Percentiles rank a stretch among this genome's conserved stretches.
These are phyloP conservation scores for Zeus faber DNA, from an alignment of 2,113 vertebrate genomes.

Conservation along the genomic window DNA sequence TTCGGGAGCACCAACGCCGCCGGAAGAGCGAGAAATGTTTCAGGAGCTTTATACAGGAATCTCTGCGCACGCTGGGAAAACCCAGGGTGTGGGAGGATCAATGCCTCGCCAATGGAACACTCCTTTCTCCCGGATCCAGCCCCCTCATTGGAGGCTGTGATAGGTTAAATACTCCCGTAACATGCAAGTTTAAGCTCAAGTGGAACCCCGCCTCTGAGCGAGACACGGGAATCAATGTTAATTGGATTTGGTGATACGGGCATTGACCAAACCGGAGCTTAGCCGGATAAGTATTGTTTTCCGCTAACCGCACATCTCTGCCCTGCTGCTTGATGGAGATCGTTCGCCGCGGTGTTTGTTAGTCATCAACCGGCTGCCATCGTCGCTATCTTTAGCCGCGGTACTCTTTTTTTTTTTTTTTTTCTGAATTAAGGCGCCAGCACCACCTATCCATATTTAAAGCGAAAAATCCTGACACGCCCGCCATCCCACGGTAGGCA, in stretches of 20 bases:
- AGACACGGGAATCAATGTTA: slow-evolving; percentile 56
- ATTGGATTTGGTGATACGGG: slow-evolving; percentile 68
- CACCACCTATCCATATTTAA: slow-evolving; percentile 29
- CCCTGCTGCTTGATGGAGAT: slow-evolving; percentile 30
- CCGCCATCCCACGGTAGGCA: slow-evolving; percentile 21
- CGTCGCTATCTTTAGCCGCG: slow-evolving; percentile 19
- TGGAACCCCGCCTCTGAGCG: slow-evolving; percentile 48
- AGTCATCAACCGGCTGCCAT: slow-evolving; percentile 15
- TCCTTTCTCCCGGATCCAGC: slow-evolving; percentile 44
- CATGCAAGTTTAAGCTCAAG: slow-evolving; percentile 55
- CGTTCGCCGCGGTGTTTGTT: slow-evolving; percentile 16
- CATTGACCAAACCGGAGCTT: slow-evolving; percentile 58
- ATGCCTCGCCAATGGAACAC: slow-evolving; percentile 48
- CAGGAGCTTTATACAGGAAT: slow-evolving; percentile 59
- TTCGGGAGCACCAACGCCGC: slow-evolving; percentile 57
- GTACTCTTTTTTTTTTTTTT: background rate
- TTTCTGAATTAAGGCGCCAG: background rate
- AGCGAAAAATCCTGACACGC: slow-evolving; percentile 27
- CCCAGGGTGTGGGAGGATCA: slow-evolving; percentile 60
- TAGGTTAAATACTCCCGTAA: slow-evolving; percentile 63
- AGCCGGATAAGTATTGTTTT: slow-evolving; percentile 56
- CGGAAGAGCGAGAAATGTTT: slow-evolving; percentile 54
- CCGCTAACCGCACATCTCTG: slow-evolving; percentile 25
- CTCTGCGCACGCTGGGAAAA: slow-evolving; percentile 48
- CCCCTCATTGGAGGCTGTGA: slow-evolving; percentile 54